Percentiles rank a stretch among this genome's conserved stretches.
These are phyloP conservation scores for Pseudolaguvia tuberculata DNA, from an alignment of 2,113 vertebrate genomes.

Conservation along the genomic window DNA sequence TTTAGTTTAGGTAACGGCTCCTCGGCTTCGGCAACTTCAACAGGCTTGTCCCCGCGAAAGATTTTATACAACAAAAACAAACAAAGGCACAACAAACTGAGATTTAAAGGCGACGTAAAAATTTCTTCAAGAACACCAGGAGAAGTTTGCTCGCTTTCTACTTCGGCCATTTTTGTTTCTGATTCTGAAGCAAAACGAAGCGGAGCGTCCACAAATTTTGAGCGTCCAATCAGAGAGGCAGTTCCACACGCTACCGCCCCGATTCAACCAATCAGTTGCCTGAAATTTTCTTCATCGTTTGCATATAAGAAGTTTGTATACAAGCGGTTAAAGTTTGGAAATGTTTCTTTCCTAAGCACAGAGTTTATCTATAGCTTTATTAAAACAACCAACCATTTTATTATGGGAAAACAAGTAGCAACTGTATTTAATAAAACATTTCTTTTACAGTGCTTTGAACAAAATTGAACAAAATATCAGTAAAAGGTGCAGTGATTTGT, in stretches of 20 bases:
- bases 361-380: no score
- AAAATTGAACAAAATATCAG: no score
- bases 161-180: conserved; percentile 69
- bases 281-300: background rate
- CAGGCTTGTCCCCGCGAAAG: conserved; percentile 78
- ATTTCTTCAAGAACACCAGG: conserved; percentile 81
- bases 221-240: conserved; percentile 39
- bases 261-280: conserved; percentile 29
- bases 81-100: conserved; percentile 85
- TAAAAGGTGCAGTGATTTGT: no score
- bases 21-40: conserved; percentile 62
- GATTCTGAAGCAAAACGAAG: background rate
- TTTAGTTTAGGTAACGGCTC: conserved; percentile 75
- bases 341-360: background rate
- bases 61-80: conserved; percentile 90
- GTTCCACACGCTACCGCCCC: background rate
- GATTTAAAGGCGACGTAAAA: conserved; percentile 85
- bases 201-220: background rate
- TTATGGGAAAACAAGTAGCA: no score
- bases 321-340: no score
- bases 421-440: no score
- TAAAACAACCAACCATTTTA: no score
- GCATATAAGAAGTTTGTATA: background rate
- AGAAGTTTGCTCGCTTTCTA: conserved; percentile 63
- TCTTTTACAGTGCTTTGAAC: no score